phyloP scores from a whole-genome alignment of 1,140 invertebrate genomes.

The Camponotus floridanus region DNA sequence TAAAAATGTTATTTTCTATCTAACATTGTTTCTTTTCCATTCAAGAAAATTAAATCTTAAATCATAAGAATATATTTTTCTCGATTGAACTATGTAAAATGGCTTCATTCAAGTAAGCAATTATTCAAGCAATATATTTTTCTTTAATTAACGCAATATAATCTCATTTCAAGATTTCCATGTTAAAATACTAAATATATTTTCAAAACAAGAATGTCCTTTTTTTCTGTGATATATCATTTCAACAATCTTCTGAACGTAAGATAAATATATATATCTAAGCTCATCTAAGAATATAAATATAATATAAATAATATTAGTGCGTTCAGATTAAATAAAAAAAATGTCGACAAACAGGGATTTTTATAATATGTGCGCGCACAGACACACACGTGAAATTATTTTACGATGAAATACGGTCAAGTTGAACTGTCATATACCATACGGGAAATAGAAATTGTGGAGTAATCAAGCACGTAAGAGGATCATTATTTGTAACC shows the following conservation, averaged over 20 bases:
- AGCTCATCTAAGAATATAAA: neutral
- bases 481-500: neutral
- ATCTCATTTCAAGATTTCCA: no score
- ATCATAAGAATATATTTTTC: no score
- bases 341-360: neutral
- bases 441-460: neutral
- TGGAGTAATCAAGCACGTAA: slow-evolving; percentile 2
- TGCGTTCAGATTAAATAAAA: neutral
- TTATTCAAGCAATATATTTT: no score
- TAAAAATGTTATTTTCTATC: no score
- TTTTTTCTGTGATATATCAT: neutral
- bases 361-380: neutral
- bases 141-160: no score
- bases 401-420: slow-evolving; percentile 20
- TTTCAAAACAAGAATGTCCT: no score
- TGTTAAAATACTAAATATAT: no score
- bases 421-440: neutral
- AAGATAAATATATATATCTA: neutral
- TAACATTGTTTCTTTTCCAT: no score
- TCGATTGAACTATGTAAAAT: no score
- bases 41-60: no score
- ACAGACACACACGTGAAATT: neutral
- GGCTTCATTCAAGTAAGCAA: no score
- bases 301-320: no score
- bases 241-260: neutral